Base-by-base conservation (phyloP, 2,113 vertebrate species). In the Corvus moneduloides region DNA sequence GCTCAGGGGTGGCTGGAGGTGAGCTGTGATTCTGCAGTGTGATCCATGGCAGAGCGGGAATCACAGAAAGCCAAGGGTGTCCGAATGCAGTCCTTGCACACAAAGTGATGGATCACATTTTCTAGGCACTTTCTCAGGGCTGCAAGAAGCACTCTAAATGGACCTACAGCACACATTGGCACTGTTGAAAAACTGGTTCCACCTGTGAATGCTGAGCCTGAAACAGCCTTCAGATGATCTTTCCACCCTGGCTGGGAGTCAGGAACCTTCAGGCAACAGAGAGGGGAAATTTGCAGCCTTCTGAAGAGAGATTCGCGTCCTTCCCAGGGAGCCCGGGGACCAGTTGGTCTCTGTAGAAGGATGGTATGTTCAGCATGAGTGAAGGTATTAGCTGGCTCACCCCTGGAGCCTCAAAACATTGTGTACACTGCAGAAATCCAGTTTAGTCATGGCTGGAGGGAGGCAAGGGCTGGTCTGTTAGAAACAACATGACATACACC, bases 281-380 rank as follows among this genome's bases (percentile, higher is more conserved):
- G 78, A 66, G 21, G 32, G 37, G 52, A 78, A 83, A 89, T 87
- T 19, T 20, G 44, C 28, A 92, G 72, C 55, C 20, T 61, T 81
- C 49, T 4, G 79, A 80, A 59, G 73, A 56, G 90, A 84, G 27
- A 82, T 74, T 78, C n/a, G 6, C 1, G 1, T 90, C 77, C 33
- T 41, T 92, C 18, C 35, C 72, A 23, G 72, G 41, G 83, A 90
- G 59, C 59, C 23, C 0, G 0, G 68, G 89, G 82, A 30, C 79
- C 69, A 44, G 64, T 12, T 94, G 93, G 56, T 92, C 76, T 61
- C 76, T 87, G 5, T 69, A 81, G 79, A 59, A 37, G 93, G 73
- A 90, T 79, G 88, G 93, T 62, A 96, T 94, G 92, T 95, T 96
- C 96, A 92, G 95, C 88, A 92, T 84, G 90, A 79, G 83, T 75